Evolutionary conservation across 35 echinoderm and acorn worm genomes (phyloP).

Genomic region (Apostichopus japonicus): DNA sequence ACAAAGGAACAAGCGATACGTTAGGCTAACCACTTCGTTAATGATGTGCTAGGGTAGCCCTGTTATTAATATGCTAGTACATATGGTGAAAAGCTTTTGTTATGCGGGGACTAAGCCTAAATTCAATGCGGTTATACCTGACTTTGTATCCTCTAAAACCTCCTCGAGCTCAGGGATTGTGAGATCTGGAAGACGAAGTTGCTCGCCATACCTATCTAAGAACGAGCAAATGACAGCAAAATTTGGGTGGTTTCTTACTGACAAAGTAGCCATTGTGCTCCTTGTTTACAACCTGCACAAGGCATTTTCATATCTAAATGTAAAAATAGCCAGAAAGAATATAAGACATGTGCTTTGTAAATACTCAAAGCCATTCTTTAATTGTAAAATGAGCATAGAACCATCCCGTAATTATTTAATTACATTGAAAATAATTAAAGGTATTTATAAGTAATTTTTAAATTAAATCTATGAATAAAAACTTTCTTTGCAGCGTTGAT

Average conservation of each 20-base stretch:
- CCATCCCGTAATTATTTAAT: too few species aligned
- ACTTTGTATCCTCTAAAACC: constrained; percentile 67
- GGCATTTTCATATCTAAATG: not conserved
- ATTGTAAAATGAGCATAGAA: too few species aligned
- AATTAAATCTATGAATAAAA: too few species aligned
- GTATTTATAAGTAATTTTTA: too few species aligned
- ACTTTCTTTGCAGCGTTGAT: not conserved
- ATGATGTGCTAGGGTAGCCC: too few species aligned
- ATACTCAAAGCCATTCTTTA: too few species aligned
- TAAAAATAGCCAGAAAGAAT: not conserved
- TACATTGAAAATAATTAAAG: too few species aligned
- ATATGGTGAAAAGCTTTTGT: not conserved
- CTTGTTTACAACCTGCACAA: not conserved
- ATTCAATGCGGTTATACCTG: constrained; percentile 50
- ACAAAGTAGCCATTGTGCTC: constrained; percentile 64
- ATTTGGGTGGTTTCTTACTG: constrained; percentile 73
- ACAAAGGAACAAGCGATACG: too few species aligned
- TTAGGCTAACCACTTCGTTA: too few species aligned
- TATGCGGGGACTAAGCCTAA: not conserved
- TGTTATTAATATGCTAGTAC: too few species aligned
- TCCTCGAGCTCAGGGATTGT: constrained; percentile 77
- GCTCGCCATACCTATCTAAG: constrained; percentile 83
- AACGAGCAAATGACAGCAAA: constrained; percentile 88
- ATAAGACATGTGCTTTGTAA: too few species aligned
- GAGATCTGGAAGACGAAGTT: constrained; percentile 81